Evolutionary conservation across 2,888 invertebrate genomes (phyloP), one percentile per base, ranked within the genome.

Genomic region (Calameuta filiformis): DNA sequence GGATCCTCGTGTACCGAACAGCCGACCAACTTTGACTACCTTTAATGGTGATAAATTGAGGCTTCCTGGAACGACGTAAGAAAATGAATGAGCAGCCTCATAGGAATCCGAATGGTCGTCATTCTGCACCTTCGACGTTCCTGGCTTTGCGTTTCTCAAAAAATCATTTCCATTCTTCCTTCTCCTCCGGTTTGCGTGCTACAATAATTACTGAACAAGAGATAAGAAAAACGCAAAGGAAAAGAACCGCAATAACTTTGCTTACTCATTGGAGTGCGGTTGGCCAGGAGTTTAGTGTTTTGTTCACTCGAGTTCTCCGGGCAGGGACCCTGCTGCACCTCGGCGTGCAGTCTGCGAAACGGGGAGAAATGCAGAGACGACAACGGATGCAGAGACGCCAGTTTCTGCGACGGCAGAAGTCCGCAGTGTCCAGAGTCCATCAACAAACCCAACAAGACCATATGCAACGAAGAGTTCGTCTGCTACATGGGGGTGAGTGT

Each of bases 391-490:
- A 94, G 97, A 30, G 97, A 97, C 91, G 95, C 97, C 12, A 96
- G 97, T 87, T 97, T 95, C 92, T 99, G 98, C 92, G 96, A 97
- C 92, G 97, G 97, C 73, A 93, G 95, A 82, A 94, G 96, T 83
- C 96, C 98, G 15, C 95, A 95, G 87, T 99, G 99, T 92, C 99
- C 99, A 73, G 95, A 95, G 69, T 97, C 98, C 81, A 93, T 95
- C 35, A 97, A 97, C 92, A 98, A 98, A 92, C 95, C 96, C 15
- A 97, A 99, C 92, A 96, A 97, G 90, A 97, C 98, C 3, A 95
- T 98, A 80, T 99, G 99, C 92, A 98, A 98, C 91, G 96, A 98
- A 90, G 97, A 98, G 90, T 98, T 98, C 88, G 98, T 98, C 79
- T 99, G 99, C 92, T 97, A 96, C 89, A 96, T 97, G 95, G 98